Base-by-base conservation (phyloP, 2,113 vertebrate genomes). In the Paraplagusia blochii region DNA sequence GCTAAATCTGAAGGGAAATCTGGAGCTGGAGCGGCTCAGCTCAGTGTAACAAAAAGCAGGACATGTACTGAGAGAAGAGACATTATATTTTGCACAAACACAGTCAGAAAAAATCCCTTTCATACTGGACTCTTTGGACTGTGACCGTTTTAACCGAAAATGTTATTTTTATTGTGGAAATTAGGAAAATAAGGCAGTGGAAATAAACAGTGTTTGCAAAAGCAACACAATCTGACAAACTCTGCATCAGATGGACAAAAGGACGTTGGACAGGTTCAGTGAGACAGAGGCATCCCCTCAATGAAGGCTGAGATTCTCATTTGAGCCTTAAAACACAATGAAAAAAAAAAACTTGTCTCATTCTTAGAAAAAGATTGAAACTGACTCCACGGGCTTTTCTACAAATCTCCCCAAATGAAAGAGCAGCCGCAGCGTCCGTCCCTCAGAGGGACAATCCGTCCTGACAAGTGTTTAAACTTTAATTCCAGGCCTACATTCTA, bases 351-450 rank as follows among this genome's bases (percentile, higher is more conserved):
- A 65, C 76, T 38, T 63, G 76, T 77, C 72, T 72, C 66, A 51
- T 16, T 52, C 44, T 64, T 76, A 66, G 57, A 63, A 63, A 48
- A 43, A 57, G 69, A 78, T 69, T 61, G 69, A 81, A 74, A 76
- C 75, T 16, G 17, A 50, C 48, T 73, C 60, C 60, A 55, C 69
- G 47, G 62, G 66, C 69, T 53, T 16, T 52, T 43, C 38, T 40
- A 72, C 51, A 66, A 68, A 79, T 59, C 71, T 69, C 76, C 46
- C 63, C 56, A 68, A 76, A 76, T 45, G 19, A 7, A 66, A 18
- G 47, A 43, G 61, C 64, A 49, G 70, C 65, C 62, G 1, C 61
- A 48, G 53, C 36, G 9, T 53, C 62, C 45, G 22, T 22, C 14
- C 61, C 74, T 66, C 64, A 76, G 61, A 0, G 8, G 58, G 44